A percentile compares a stretch with the other conserved stretches of the same genome.
Evolutionary conservation across 2,888 invertebrate genomes (phyloP).

Genomic region (Drosophila tanythrix): DNA sequence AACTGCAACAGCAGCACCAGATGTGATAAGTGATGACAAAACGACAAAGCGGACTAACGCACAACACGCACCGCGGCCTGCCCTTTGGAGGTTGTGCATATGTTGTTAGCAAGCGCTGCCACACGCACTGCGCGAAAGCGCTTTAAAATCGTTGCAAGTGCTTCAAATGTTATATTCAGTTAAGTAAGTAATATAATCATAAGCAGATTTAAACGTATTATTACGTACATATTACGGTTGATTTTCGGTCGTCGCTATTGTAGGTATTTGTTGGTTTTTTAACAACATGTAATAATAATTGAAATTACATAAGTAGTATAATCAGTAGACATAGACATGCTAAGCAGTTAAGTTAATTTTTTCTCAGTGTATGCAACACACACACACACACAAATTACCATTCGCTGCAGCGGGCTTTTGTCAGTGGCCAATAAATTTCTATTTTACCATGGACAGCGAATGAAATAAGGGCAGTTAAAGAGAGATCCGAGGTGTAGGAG

Average conservation of each 20-base stretch:
- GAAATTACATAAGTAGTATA: background rate
- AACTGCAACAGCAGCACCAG: conserved; percentile 33
- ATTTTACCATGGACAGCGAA: conserved; percentile 60
- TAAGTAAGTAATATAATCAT: no score
- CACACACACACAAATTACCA: conserved; percentile 32
- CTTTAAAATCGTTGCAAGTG: background rate
- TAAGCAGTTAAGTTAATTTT: conserved; percentile 16
- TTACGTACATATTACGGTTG: background rate
- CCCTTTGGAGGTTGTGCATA: conserved; percentile 2
- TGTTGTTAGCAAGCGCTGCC: background rate
- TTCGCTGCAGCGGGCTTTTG: conserved; percentile 57
- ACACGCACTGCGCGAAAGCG: conserved; percentile 1
- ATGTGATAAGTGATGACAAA: conserved; percentile 50
- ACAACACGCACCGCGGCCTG: conserved; percentile 15
- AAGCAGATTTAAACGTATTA: background rate
- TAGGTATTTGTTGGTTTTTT: background rate
- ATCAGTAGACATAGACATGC: background rate
- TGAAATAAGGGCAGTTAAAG: conserved; percentile 20
- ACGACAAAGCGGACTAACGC: conserved; percentile 30
- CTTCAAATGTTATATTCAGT: background rate
- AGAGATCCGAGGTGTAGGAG: background rate
- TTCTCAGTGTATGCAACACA: conserved; percentile 41
- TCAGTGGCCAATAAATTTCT: conserved; percentile 76
- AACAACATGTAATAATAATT: background rate
- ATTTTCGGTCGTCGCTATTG: background rate